Conservation (phyloP, 1,140 invertebrate genomes). For the Dendroctonus valens region DNA sequence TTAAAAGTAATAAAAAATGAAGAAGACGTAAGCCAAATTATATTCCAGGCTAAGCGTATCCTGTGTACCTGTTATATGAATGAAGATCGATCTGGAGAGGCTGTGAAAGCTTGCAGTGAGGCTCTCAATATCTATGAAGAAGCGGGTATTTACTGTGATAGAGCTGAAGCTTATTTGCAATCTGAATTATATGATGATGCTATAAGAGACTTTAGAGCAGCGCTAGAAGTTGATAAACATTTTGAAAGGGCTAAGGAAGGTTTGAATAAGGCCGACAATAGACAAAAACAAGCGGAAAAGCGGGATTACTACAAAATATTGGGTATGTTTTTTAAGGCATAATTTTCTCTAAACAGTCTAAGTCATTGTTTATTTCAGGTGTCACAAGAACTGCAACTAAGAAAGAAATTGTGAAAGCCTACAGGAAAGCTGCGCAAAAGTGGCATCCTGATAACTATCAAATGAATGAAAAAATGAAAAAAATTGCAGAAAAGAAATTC, state of each 20-base stretch:
- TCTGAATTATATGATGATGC: slow-evolving; percentile 94
- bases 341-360: slow-evolving; percentile 3
- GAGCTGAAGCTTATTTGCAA: slow-evolving; percentile 87
- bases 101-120: slow-evolving; percentile 74
- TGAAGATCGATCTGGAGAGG: slow-evolving; percentile 64
- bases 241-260: slow-evolving; percentile 86
- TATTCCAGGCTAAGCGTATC: slow-evolving; percentile 70
- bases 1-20: slow-evolving; percentile 69
- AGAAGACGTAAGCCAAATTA: slow-evolving; percentile 66
- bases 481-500: slow-evolving; percentile 95
- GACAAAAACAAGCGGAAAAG: slow-evolving; percentile 90
- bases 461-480: slow-evolving; percentile 83
- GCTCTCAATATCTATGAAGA: slow-evolving; percentile 79
- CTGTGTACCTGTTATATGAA: slow-evolving; percentile 74
- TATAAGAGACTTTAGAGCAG: slow-evolving; percentile 75
- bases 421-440: slow-evolving; percentile 94
- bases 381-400: slow-evolving; percentile 86
- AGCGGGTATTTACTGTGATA: slow-evolving; percentile 80
- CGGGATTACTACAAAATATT: slow-evolving; percentile 97
- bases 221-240: slow-evolving; percentile 80
- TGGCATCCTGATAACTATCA: slow-evolving; percentile 99
- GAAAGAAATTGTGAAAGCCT: slow-evolving; percentile 93
- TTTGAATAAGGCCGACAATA: slow-evolving; percentile 83
- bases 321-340: slow-evolving; percentile 15
- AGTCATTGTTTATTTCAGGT: slow-evolving; percentile 51